phyloP scores from a whole-genome alignment of 2,113 vertebrate genomes.

The Sakesphorus luctuosus region DNA sequence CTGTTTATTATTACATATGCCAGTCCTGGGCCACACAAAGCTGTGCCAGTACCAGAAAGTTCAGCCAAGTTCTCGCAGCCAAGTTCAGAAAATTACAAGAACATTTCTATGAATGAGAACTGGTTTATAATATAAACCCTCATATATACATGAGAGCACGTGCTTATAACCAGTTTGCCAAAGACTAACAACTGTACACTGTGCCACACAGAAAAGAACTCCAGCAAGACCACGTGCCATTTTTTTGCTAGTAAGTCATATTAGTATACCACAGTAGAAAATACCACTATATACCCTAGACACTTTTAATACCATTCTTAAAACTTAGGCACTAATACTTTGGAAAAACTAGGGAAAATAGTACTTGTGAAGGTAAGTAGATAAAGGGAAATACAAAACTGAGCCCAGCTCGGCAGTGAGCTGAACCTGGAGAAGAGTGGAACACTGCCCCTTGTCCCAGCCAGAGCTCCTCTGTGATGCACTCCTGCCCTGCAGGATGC shows the following conservation, averaged over 20 bases:
- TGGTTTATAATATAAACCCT: neutral
- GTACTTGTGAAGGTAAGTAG: neutral
- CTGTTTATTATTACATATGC: neutral
- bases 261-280: neutral
- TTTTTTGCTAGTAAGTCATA: neutral
- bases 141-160: neutral
- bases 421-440: neutral
- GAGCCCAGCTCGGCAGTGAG: neutral
- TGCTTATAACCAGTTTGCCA: neutral
- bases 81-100: neutral
- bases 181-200: neutral
- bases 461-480: fast-evolving
- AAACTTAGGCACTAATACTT: neutral
- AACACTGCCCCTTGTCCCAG: neutral
- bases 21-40: neutral
- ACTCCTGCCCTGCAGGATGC: neutral
- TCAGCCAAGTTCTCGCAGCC: neutral
- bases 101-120: neutral
- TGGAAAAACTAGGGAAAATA: neutral
- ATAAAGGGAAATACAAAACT: neutral
- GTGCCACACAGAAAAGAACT: neutral
- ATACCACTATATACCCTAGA: neutral
- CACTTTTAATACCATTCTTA: neutral
- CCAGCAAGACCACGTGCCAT: fast-evolving
- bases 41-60: neutral